These are phyloP conservation scores for Psettodes erumei DNA, from an alignment of 2,113 vertebrate genomes.

Conservation along the genomic window DNA sequence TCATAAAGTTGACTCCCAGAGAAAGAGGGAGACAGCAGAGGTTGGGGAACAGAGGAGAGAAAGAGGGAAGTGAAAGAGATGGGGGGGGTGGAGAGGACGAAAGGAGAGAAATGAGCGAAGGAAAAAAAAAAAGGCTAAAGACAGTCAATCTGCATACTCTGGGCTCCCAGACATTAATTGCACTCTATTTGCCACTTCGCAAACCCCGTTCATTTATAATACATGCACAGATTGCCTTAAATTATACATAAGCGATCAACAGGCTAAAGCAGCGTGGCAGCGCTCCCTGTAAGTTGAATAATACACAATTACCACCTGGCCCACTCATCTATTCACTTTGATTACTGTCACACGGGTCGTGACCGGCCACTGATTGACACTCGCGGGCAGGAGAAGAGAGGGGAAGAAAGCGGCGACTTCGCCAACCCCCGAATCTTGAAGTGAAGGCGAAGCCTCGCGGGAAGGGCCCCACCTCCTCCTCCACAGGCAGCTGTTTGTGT, in stretches of 20 bases:
- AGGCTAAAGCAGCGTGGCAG: slow-evolving; percentile 60
- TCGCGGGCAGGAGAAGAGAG: not conserved
- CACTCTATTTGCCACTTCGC: slow-evolving; percentile 63
- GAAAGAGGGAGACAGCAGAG: slow-evolving; percentile 77
- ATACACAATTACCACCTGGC: slow-evolving; percentile 72
- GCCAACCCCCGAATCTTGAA: slow-evolving; percentile 25
- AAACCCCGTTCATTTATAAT: slow-evolving; percentile 72
- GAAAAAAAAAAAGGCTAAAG: slow-evolving; percentile 64
- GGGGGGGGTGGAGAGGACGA: slow-evolving; percentile 56
- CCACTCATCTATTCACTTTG: slow-evolving; percentile 68
- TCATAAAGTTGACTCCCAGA: slow-evolving; percentile 81
- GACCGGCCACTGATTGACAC: slow-evolving; percentile 56
- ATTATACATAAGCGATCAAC: slow-evolving; percentile 78
- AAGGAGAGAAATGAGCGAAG: slow-evolving; percentile 50
- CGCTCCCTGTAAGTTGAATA: slow-evolving; percentile 70
- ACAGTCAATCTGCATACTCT: slow-evolving; percentile 53
- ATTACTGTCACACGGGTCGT: slow-evolving; percentile 60
- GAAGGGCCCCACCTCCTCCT: slow-evolving; percentile 35
- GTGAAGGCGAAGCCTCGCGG: slow-evolving; percentile 47
- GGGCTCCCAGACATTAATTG: slow-evolving; percentile 65
- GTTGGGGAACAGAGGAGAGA: slow-evolving; percentile 60
- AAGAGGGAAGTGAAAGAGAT: slow-evolving; percentile 43
- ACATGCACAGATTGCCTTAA: slow-evolving; percentile 71
- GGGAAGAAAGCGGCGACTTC: not conserved
- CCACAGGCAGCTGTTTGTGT: slow-evolving; percentile 10